These are phyloP conservation scores for Petrolisthes manimaculis DNA, from an alignment of 2,888 invertebrate genomes.

Conservation along the genomic window DNA sequence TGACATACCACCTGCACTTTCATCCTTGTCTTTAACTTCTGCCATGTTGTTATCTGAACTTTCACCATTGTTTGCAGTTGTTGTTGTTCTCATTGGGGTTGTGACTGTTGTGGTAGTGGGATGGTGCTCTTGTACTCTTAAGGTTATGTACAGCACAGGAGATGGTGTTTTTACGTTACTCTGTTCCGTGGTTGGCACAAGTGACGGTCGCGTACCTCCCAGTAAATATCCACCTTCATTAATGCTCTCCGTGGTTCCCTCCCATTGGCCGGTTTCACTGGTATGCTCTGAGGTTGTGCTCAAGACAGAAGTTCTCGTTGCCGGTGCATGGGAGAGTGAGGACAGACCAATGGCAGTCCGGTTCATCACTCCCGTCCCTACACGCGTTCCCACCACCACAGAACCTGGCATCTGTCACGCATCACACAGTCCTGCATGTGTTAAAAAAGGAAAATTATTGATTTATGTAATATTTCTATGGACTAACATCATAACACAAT, in stretches of 20 bases:
- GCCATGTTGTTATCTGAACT: neutral
- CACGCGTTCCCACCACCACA: constrained; percentile 68
- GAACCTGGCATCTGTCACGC: constrained; percentile 67
- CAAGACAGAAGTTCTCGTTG: constrained; percentile 64
- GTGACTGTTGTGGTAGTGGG: constrained; percentile 5
- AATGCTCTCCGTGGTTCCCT: neutral
- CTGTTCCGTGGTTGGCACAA: neutral
- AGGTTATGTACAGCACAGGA: constrained; percentile 9
- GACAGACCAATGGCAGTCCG: constrained; percentile 66
- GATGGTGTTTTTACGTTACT: neutral
- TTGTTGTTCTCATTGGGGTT: neutral
- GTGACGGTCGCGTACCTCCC: neutral
- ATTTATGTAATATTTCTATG: too few species aligned
- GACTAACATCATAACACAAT: too few species aligned
- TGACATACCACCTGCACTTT: constrained; percentile 5
- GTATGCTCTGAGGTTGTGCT: constrained; percentile 39
- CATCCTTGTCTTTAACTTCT: neutral
- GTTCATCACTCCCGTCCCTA: constrained; percentile 68
- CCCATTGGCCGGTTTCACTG: constrained; percentile 20
- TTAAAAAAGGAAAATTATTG: neutral
- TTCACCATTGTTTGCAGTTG: constrained; percentile 3
- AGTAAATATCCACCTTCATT: neutral
- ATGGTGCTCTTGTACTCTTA: neutral
- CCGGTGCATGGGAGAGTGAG: constrained; percentile 64
- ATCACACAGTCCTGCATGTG: constrained; percentile 68